Percentiles rank a stretch among this genome's conserved stretches.
Evolutionary conservation across 1,140 invertebrate species (phyloP).

Genomic region (roundworm (Caenorhabditis elegans)): WBcel235 BX284605.5:15069501-15070000

Average conservation of each 20-base stretch:
- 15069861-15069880: neutral
- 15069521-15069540: too few relatives aligned
- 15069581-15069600: too few relatives aligned
- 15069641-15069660: too few relatives aligned
- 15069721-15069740: neutral
- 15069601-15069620: too few relatives aligned
- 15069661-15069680: too few relatives aligned
- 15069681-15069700: too few relatives aligned
- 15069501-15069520: too few relatives aligned
- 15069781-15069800: neutral
- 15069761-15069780: neutral
- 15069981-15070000: neutral
- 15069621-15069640: too few relatives aligned
- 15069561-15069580: too few relatives aligned
- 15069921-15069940: neutral
- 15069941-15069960: conserved; percentile 10
- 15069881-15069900: neutral
- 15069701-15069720: neutral
- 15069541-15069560: too few relatives aligned
- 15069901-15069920: neutral
- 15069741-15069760: neutral
- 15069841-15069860: neutral
- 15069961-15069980: neutral
- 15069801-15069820: too few relatives aligned
- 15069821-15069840: neutral